Evolutionary conservation across 2,797 vertebrate species (phyloP), one percentile per base, ranked within the genome.

Genomic region (Echeneis naucrates): DNA sequence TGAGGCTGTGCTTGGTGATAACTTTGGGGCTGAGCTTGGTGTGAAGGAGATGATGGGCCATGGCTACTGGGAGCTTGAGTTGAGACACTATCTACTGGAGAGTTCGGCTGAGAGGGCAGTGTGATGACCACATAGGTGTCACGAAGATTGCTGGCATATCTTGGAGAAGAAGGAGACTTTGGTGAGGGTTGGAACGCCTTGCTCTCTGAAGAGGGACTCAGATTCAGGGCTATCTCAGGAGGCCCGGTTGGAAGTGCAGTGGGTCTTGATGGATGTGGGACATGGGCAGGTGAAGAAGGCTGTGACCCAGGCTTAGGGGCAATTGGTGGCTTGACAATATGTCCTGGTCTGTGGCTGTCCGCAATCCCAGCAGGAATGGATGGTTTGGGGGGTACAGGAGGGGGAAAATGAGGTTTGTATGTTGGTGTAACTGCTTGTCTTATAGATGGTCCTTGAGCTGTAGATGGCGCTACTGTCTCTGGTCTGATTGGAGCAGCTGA

Each of bases 71-170:
- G 92, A 84, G 95, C 95, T 86, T 96, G 96, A 81, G 94, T 95
- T 84, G 88, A 91, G 78, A 97, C 72, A 83, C 88, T 87, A 59
- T 99, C 97, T 60, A 96, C 96, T 67, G 98, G 98, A 86, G 97
- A 99, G 82, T 95, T 96, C 47, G 98, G 98, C 83, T 99, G 97
- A 79, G 98, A 99, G 79, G 98, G 98, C 82, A 99, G 92, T 14
- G 98, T 99, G 82, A 99, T 99, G 74, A 99, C 98, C 77, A 98
- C 98, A 37, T 99, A 99, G 1, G 98, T 99, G 92, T 98, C 97
- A 75, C 91, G 92, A 60, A 96, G 94, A 78, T 95, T 95, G 80
- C 96, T 97, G 77, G 96, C 92, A 92, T 95, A 90, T 83, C 97
- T 97, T 50, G 94, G 94, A 77, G 95, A 95, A 63, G 93, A 88